These are phyloP conservation scores for Chamaetylas fuelleborni DNA, from an alignment of 2,113 vertebrate species.

Conservation along the genomic window DNA sequence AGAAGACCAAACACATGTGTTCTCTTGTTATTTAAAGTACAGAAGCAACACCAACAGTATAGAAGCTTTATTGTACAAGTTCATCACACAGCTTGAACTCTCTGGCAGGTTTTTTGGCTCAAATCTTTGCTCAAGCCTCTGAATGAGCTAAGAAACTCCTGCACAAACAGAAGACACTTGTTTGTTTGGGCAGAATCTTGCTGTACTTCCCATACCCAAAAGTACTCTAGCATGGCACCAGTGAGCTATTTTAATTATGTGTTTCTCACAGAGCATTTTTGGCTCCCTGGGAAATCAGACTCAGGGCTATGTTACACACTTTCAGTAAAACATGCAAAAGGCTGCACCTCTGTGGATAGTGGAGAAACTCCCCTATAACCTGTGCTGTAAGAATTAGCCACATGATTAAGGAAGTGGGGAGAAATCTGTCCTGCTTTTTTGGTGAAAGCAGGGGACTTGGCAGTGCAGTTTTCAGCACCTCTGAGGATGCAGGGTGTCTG, in stretches of 20 bases:
- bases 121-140: neutral
- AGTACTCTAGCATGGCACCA: neutral
- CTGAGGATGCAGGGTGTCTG: neutral
- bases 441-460: neutral
- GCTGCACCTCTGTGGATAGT: neutral
- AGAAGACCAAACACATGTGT: neutral
- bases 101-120: neutral
- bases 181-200: neutral
- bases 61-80: neutral
- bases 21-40: neutral
- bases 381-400: neutral
- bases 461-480: fast-evolving
- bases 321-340: neutral
- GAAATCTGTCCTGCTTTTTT: neutral
- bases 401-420: neutral
- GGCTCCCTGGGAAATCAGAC: neutral
- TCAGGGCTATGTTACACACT: neutral
- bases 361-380: neutral
- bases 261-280: neutral
- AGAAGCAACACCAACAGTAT: neutral
- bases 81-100: neutral
- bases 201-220: neutral
- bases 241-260: neutral
- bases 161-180: neutral
- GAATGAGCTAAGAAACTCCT: neutral